Conservation (phyloP, 2,113 vertebrate species). For the Rhabdornis inornatus region DNA sequence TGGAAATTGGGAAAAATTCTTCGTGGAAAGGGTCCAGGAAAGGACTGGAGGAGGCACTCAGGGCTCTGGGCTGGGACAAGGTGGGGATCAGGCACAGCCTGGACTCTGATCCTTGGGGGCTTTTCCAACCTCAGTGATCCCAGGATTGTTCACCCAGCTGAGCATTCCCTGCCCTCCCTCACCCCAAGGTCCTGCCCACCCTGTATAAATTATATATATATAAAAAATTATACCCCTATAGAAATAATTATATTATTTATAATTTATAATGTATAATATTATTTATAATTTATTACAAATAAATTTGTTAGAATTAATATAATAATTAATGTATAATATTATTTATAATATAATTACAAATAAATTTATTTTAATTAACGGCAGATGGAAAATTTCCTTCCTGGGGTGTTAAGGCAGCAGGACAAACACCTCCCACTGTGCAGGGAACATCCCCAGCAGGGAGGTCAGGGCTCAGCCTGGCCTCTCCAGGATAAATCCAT, state of each 20-base stretch:
- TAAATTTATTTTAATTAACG: too few relatives aligned
- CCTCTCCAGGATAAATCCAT: background rate
- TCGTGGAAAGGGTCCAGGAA: too few relatives aligned
- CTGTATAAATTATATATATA: too few relatives aligned
- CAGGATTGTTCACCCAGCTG: background rate
- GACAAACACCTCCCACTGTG: background rate
- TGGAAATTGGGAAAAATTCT: too few relatives aligned
- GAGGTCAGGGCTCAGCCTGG: background rate
- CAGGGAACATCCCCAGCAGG: background rate
- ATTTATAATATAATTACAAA: background rate
- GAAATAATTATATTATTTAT: too few relatives aligned
- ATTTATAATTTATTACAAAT: background rate
- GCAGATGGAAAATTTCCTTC: background rate
- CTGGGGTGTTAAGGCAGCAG: background rate
- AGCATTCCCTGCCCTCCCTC: background rate
- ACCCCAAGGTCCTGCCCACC: background rate
- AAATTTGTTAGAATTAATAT: too few relatives aligned
- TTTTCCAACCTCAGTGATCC: background rate
- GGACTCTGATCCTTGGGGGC: too few relatives aligned
- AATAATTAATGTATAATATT: fast-evolving
- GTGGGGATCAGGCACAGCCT: fast-evolving
- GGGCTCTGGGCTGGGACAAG: too few relatives aligned
- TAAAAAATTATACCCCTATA: too few relatives aligned
- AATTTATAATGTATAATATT: too few relatives aligned
- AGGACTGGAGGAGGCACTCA: too few relatives aligned